These are phyloP conservation scores for Potamilus streckersoni DNA, from an alignment of 1,140 invertebrate species.

Conservation along the genomic window DNA sequence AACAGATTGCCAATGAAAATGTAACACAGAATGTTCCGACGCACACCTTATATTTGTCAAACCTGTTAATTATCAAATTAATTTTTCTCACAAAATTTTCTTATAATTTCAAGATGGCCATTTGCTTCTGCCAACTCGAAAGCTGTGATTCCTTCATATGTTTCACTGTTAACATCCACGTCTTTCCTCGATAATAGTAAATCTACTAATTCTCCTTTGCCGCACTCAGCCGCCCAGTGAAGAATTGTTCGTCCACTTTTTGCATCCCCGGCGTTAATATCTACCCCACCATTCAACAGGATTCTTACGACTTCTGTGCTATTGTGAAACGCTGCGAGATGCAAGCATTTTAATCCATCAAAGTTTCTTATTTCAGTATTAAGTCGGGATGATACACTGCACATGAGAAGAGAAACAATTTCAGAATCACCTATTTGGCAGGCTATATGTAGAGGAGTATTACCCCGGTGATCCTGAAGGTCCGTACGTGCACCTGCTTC, in stretches of 20 bases:
- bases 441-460: not conserved
- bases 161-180: slow-evolving; percentile 1
- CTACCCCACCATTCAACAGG: slow-evolving; percentile 6
- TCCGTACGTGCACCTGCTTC: slow-evolving; percentile 1
- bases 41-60: too few relatives aligned
- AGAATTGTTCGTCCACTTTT: slow-evolving; percentile 11
- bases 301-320: not conserved
- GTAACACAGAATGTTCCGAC: too few relatives aligned
- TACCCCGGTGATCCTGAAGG: not conserved
- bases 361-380: not conserved
- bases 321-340: slow-evolving; percentile 2
- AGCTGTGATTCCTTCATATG: slow-evolving; percentile 4
- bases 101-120: too few relatives aligned
- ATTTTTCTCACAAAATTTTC: too few relatives aligned
- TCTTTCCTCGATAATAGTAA: not conserved
- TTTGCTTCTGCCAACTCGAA: slow-evolving; percentile 1
- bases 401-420: not conserved
- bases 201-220: slow-evolving; percentile 2
- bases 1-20: too few relatives aligned
- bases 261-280: slow-evolving; percentile 6
- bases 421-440: not conserved
- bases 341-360: slow-evolving; percentile 4
- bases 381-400: not conserved
- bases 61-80: too few relatives aligned
- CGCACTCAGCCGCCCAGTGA: slow-evolving; percentile 3